Base-by-base conservation (phyloP, 2,113 vertebrate species). In the Pygathrix nemaeus region DNA sequence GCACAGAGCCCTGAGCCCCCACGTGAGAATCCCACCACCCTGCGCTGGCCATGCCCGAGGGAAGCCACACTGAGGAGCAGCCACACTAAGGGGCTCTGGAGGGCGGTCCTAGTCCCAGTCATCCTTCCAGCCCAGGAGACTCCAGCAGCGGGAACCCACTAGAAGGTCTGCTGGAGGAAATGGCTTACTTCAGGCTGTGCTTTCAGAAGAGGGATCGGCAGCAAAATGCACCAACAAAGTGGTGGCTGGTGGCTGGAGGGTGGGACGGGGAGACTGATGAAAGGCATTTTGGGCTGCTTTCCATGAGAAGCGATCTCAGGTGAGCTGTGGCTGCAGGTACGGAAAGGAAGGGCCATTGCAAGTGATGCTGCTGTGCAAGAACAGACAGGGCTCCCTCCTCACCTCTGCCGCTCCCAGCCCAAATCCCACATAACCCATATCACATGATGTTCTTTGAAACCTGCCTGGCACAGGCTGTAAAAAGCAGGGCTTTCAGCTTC, bases 81-180 rank as follows among this genome's bases (percentile, higher is more conserved):
- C 68, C 35, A 8, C 23, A 11, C 0, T 0, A 12, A 13, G 35
- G 12, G 1, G 2, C 13, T n/a, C 30, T 38, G 40, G 30, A 1
- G 2, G 43, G 50, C 68, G 17, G n/a, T 64, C 59, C 59, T 30
- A 64, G 52, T 8, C 8, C 40, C 30, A 30, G 8, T 64, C 27
- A 75, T 59, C 57, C 52, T 25, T 13, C 5, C 14, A 7, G 38
- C 27, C 43, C 25, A 13, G 90, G 40, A 40, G 38, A 27, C 38
- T 75, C 72, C 38, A 27, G 48, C 64, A 52, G 43, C 6, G 3
- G 75, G 43, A 78, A n/a, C 75, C 20, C 25, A 45, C 0, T 14
- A 66, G 48, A 86, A 16, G 14, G 13, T n/a, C 75, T 38, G 23
- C 20, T 6, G 52, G 59, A 35, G 20, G 61, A 57, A 23, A n/a